Conservation (phyloP, 2,888 invertebrate species). For the Eilema griseolum region DNA sequence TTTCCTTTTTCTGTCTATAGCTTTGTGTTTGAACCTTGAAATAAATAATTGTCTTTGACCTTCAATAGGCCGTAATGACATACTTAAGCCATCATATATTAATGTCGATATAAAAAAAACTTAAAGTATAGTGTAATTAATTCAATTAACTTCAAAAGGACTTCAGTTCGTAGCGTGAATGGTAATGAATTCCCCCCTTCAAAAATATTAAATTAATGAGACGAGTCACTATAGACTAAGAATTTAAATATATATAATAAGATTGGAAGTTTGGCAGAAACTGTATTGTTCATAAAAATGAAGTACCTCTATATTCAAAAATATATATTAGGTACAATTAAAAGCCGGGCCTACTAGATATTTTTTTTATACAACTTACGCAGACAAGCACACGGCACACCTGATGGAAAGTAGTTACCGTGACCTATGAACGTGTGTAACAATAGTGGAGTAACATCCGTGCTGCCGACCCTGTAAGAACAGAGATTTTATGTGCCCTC, state of each 20-base stretch:
- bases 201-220: neutral
- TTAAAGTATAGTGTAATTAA: neutral
- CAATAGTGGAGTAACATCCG: too few species aligned
- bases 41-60: neutral
- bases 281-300: neutral
- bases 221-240: too few species aligned
- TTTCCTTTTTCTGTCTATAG: neutral
- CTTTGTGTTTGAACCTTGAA: conserved; percentile 1
- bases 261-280: neutral
- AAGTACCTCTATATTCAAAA: neutral
- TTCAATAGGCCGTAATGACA: neutral
- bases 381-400: too few species aligned
- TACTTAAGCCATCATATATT: neutral
- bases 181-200: neutral
- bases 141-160: neutral
- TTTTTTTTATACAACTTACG: too few species aligned
- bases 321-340: neutral
- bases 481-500: too few species aligned
- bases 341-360: too few species aligned
- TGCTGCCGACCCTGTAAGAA: too few species aligned
- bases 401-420: too few species aligned
- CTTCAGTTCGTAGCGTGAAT: neutral
- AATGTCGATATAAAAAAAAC: neutral
- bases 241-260: too few species aligned
- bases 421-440: too few species aligned